Base-by-base conservation (phyloP, 1,140 invertebrate species). In the Limonius californicus region DNA sequence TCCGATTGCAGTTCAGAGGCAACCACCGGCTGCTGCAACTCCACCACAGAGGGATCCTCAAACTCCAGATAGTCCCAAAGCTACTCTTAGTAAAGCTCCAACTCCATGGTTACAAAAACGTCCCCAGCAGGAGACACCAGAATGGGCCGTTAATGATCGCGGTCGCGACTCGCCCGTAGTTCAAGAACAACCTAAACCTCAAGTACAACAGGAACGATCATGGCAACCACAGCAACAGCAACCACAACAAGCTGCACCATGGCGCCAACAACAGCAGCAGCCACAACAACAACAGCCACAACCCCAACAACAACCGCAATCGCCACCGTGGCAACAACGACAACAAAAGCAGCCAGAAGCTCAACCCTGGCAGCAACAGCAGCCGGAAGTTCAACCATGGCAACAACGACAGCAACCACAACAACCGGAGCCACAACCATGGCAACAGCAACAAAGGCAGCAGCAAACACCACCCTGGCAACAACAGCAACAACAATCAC, bases 401-500 rank as follows among this genome's bases (percentile, higher is more conserved):
- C 39, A 45, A 45, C 42, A 45, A 6, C 42, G 12, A 12, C 42
- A 45, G 16, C 23, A 54, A 35, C 54, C 60, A 16, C 14, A 42
- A 30, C 7, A 62, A 62, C 59, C 35, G 7, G 7, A 39, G 11
- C 66, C 68, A 45, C 59, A 66, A 11, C 68, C 70, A 14, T 70
- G 71, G 20, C 39, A 62, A 9, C 74, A 74, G 27, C 73, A 73
- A 42, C 68, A 70, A n/a, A 69, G 70, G 57, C 77, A 76, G 35
- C 74, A 77, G 20, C 71, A 74, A 3, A 70, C 74, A 62, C 70
- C 72, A 2, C 71, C 73, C 14, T 74, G 76, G 21, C 78, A 80
- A 67, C 76, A 77, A 39, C 77, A 77, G 19, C 73, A 74, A 61
- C 67, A 64, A 61, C 69, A 63, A 45, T 11, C 71, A 70, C 39